phyloP scores from a whole-genome alignment of 2,888 invertebrate genomes.

The Epinotia ramella region DNA sequence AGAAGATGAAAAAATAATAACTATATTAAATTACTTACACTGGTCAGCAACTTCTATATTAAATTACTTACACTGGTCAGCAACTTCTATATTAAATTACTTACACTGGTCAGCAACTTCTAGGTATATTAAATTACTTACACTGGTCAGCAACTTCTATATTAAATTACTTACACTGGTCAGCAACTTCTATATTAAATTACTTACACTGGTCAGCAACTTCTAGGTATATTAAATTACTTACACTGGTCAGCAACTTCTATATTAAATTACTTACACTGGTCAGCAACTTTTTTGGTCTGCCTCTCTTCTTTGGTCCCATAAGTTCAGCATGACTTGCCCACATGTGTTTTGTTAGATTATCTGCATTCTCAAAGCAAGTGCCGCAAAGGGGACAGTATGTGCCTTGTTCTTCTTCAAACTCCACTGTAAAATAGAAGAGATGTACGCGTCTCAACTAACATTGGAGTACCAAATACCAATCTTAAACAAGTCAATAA shows the following conservation, averaged over 20 bases:
- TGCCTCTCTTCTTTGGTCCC: conserved; percentile 78
- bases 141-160: conserved; percentile 66
- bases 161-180: conserved; percentile 64
- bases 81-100: conserved; percentile 55
- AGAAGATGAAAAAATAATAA: background rate
- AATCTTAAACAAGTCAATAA: background rate
- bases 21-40: conserved; percentile 57
- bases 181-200: conserved; percentile 55
- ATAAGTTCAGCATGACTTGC: conserved; percentile 70
- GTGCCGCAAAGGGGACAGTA: conserved; percentile 73
- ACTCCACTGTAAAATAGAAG: conserved; percentile 60
- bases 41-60: conserved; percentile 62
- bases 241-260: conserved; percentile 70
- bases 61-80: conserved; percentile 66
- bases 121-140: conserved; percentile 54
- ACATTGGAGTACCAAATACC: background rate
- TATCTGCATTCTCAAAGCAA: conserved; percentile 65
- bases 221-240: conserved; percentile 54
- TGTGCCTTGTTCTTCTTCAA: conserved; percentile 62
- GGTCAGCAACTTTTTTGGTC: conserved; percentile 73
- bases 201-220: conserved; percentile 68
- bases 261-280: conserved; percentile 59
- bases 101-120: conserved; percentile 70
- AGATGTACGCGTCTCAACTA: background rate
- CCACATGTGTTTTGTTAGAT: conserved; percentile 75